Percentiles rank a stretch among this genome's conserved stretches.
Evolutionary conservation across 1,140 invertebrate genomes (phyloP).

Genomic region (Drosophila pallidifrons): DNA sequence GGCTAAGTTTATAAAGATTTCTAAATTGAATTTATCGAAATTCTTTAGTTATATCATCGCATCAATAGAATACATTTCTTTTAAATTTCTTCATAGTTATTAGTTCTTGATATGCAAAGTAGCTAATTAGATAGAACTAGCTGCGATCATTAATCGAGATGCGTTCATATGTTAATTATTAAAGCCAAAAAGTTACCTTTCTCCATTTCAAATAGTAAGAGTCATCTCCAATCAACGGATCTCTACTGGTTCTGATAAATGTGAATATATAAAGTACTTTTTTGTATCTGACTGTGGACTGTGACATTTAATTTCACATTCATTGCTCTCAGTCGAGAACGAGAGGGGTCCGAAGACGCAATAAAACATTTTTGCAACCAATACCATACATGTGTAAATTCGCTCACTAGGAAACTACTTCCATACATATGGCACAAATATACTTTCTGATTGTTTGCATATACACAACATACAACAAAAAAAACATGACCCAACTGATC

Average conservation of each 20-base stretch:
- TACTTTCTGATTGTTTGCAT: slow-evolving; percentile 22
- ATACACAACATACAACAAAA: slow-evolving; percentile 2
- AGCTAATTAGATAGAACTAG: background rate
- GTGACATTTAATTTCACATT: slow-evolving; percentile 17
- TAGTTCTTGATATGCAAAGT: background rate
- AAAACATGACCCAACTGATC: slow-evolving; percentile 20
- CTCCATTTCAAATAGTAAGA: slow-evolving; percentile 4
- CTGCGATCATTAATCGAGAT: background rate
- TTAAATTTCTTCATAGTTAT: background rate
- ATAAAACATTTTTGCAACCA: slow-evolving; percentile 10
- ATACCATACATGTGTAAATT: slow-evolving; percentile 2
- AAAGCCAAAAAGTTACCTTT: slow-evolving; percentile 7
- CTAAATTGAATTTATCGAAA: background rate
- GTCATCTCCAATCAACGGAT: background rate
- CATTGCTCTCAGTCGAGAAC: background rate
- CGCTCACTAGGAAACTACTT: slow-evolving; percentile 6
- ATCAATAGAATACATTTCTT: background rate
- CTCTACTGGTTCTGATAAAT: slow-evolving; percentile 11
- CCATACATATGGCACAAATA: background rate
- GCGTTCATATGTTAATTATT: background rate
- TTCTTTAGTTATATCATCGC: slow-evolving; percentile 1
- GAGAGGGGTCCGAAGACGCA: background rate
- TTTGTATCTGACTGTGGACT: background rate
- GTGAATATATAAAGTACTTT: background rate
- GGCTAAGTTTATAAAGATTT: background rate